Base-by-base conservation (phyloP, 2,888 invertebrate species). In the Electrophaes corylata region DNA sequence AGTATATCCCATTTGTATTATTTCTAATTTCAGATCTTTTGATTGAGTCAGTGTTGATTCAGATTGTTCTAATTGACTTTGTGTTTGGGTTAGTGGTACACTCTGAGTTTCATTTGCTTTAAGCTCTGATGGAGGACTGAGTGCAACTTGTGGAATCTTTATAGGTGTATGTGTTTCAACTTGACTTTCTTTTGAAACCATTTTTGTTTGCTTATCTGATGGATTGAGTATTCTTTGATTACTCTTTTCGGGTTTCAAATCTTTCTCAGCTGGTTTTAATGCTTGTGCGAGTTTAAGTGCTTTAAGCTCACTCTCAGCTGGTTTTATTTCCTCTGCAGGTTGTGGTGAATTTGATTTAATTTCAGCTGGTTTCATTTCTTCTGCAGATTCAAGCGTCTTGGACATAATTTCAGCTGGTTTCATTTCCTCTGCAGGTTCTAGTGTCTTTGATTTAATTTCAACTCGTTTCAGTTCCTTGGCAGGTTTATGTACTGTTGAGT, bases 1-100 rank as follows among this genome's bases (percentile, higher is more conserved):
- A 2, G 31, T 31, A 33, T n/a, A 31, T 6, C n/a, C 19, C 11
- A 18, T 5, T 37, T 37, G 23, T 10, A 18, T n/a, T 14, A 18
- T 18, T 35, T 18, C 10, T 18, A 14, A 18, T 14, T 29, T 20
- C 18, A 43, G 16, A 51, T 51, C 44, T 44, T 51, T 37, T 37
- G 52, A 16, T 50, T 41, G 41, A 41, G 12, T 29, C 1, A 33
- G 11, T 33, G 2, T 26, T 6, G 31, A 40, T 20, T 46, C 11
- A 11, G 16, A 35, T 43, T 52, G 37, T 19, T 16, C 44, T 29
- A n/a, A 26, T 44, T 44, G 35, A 12, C 10, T 37, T 16, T 37
- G 37, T 16, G 6, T 8, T 10, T 37, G 37, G 16, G 16, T 16
- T 10, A 37, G 16, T 37, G 16, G 16, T 10, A 29, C 12, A 14